Percentiles rank a stretch among this genome's conserved stretches.
phyloP scores from a whole-genome alignment of 2,797 vertebrate species.

The Gila robusta region DNA sequence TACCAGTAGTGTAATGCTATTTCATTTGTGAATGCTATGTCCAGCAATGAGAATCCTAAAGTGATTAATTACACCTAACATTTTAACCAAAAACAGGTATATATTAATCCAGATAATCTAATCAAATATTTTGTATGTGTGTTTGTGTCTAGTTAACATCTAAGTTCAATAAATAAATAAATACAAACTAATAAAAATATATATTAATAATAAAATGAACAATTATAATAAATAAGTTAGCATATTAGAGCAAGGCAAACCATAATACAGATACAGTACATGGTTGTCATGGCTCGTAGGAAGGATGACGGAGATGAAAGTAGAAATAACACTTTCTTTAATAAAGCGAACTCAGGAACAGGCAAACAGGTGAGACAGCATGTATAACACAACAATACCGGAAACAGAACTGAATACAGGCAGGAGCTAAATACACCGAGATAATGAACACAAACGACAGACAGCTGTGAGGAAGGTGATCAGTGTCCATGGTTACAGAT shows the following conservation, averaged over 20 bases:
- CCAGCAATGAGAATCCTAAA: not conserved
- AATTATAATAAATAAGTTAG: not conserved
- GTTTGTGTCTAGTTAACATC: not conserved
- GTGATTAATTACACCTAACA: not conserved
- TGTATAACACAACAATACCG: too few species aligned
- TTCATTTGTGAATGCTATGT: not conserved
- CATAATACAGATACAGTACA: slow-evolving; percentile 36
- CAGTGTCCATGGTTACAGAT: too few species aligned
- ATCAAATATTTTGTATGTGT: not conserved
- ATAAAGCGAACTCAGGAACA: too few species aligned
- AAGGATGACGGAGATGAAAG: too few species aligned
- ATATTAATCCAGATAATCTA: not conserved
- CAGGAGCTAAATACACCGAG: too few species aligned
- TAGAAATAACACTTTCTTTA: too few species aligned
- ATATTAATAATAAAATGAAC: not conserved
- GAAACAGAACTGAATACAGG: too few species aligned
- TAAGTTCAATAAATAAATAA: not conserved
- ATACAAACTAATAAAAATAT: not conserved
- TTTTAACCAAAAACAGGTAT: not conserved
- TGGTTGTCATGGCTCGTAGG: too few species aligned
- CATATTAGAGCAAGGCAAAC: slow-evolving; percentile 53
- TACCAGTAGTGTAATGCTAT: not conserved
- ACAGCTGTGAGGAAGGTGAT: too few species aligned
- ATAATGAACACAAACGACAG: too few species aligned
- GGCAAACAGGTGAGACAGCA: too few species aligned